Percentiles rank a stretch among this genome's conserved stretches.
These are phyloP conservation scores for Oscheius sp. DNA, from an alignment of 2,888 invertebrate genomes.

Conservation along the genomic window DNA sequence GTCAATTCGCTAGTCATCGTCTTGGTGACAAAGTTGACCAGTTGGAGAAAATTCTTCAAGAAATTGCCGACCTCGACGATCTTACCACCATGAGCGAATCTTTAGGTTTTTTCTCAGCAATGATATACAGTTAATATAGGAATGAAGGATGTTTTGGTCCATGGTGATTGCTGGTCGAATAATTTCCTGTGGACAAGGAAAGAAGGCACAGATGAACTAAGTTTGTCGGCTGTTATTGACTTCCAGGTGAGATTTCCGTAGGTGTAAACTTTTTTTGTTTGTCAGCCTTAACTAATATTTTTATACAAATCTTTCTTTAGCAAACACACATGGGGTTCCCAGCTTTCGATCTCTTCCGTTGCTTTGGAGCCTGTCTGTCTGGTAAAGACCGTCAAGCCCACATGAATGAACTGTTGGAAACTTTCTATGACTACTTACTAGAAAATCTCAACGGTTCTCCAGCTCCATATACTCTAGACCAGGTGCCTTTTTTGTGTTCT, in stretches of 20 bases:
- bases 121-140: not conserved
- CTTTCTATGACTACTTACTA: conserved; percentile 40
- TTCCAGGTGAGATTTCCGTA: no score
- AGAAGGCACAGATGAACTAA: not conserved
- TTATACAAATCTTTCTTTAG: no score
- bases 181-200: conserved; percentile 46
- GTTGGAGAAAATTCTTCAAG: conserved; percentile 1
- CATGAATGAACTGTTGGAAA: conserved; percentile 38
- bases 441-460: conserved; percentile 31
- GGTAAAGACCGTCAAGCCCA: conserved; percentile 37
- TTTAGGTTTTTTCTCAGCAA: no score
- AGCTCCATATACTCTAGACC: conserved; percentile 41
- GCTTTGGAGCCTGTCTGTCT: conserved; percentile 38
- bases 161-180: conserved; percentile 49
- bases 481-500: conserved; percentile 17
- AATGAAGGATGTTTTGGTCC: conserved; percentile 33
- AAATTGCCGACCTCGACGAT: no score
- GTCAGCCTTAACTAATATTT: no score
- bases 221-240: conserved; percentile 17
- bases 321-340: conserved; percentile 39
- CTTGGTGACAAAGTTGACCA: conserved; percentile 4
- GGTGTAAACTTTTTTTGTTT: no score
- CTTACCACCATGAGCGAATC: not conserved
- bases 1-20: not conserved
- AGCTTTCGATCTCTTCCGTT: conserved; percentile 39